phyloP scores from a whole-genome alignment of 2,888 invertebrate species.

The Leucania comma region DNA sequence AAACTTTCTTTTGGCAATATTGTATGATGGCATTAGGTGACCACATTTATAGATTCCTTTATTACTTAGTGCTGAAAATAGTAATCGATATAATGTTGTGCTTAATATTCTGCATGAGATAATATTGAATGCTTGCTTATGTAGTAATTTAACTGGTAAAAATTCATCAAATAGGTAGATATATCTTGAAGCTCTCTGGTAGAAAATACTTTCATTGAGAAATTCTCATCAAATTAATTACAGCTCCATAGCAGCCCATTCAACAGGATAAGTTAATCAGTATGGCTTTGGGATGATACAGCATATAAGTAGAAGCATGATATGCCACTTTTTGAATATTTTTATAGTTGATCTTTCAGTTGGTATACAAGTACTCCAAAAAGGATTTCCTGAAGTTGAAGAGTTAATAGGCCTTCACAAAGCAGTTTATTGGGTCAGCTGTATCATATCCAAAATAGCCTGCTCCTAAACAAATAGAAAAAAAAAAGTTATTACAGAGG shows the following conservation, averaged over 20 bases:
- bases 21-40: neutral
- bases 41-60: neutral
- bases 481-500: constrained; percentile 38
- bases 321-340: constrained; percentile 11
- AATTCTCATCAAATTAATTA: constrained; percentile 12
- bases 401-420: constrained; percentile 1
- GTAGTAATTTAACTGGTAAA: constrained; percentile 15
- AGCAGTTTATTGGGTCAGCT: constrained; percentile 24
- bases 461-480: constrained; percentile 58
- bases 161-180: constrained; percentile 3
- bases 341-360: constrained; percentile 16
- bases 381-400: constrained; percentile 14
- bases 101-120: constrained; percentile 3
- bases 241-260: constrained; percentile 30
- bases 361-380: constrained; percentile 11
- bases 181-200: constrained; percentile 22
- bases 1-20: constrained; percentile 4
- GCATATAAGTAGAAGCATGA: neutral
- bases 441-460: constrained; percentile 37
- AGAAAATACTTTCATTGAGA: constrained; percentile 5
- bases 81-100: neutral
- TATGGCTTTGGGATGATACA: constrained; percentile 9
- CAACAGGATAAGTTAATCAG: constrained; percentile 5
- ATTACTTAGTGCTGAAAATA: constrained; percentile 34
- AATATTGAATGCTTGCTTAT: neutral